Conservation (phyloP, 2,888 invertebrate species). For the Meghimatium bilineatum region DNA sequence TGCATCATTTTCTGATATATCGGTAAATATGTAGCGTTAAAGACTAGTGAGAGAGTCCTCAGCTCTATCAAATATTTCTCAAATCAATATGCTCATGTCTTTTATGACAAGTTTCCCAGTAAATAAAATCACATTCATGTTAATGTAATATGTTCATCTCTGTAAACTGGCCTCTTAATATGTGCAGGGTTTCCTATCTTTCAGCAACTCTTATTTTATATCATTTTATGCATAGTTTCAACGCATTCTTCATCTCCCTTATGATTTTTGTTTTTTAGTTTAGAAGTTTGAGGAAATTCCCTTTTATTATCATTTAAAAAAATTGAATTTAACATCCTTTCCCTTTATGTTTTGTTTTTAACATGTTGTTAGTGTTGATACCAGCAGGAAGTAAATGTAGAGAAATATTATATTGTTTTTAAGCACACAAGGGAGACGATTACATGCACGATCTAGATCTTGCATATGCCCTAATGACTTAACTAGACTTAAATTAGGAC, state of each 20-base stretch:
- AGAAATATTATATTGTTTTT: neutral
- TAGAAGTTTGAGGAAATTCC: neutral
- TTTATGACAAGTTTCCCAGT: neutral
- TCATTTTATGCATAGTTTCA: neutral
- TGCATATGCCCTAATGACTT: neutral
- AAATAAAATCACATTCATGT: neutral
- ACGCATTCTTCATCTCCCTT: neutral
- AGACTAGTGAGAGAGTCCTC: neutral
- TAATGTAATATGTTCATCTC: neutral
- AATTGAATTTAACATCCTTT: neutral
- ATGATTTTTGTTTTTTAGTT: slow-evolving; percentile 10
- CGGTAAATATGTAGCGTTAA: too few relatives aligned
- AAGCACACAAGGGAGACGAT: neutral
- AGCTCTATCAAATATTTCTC: neutral
- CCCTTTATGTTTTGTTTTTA: neutral
- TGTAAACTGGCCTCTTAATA: neutral
- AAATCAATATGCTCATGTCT: neutral
- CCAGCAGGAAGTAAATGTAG: neutral
- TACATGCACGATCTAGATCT: neutral
- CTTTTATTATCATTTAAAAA: neutral
- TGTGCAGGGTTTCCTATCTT: neutral
- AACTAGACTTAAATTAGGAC: slow-evolving; percentile 12
- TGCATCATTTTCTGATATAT: too few relatives aligned
- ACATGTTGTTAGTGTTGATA: neutral
- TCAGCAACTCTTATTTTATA: neutral